Evolutionary conservation across 2,113 vertebrate species (phyloP).

Genomic region (Seriola aureovittata): DNA sequence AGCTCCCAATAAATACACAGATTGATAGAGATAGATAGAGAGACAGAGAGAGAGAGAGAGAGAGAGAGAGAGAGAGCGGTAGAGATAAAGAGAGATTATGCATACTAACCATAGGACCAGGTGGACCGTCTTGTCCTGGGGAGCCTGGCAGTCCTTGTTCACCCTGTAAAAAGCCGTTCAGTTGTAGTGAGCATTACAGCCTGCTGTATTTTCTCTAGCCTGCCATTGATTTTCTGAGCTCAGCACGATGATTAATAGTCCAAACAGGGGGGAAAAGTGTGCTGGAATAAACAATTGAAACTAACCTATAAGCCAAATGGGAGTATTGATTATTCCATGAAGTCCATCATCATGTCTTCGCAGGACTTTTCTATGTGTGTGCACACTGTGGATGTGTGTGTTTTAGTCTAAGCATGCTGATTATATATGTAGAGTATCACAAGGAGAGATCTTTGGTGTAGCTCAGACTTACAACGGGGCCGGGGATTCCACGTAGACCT

Average conservation of each 20-base stretch:
- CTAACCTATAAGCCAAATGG: conserved; percentile 70
- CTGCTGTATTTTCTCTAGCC: conserved; percentile 69
- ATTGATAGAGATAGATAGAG: not conserved
- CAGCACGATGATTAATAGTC: conserved; percentile 76
- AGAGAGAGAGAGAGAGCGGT: not conserved
- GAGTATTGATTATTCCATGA: conserved; percentile 78
- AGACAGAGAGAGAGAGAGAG: not conserved
- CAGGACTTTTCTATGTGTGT: conserved; percentile 23
- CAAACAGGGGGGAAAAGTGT: conserved; percentile 67
- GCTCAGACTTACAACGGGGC: conserved; percentile 90
- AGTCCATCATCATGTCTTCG: conserved; percentile 67
- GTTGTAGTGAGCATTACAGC: conserved; percentile 70
- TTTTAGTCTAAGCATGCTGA: not conserved
- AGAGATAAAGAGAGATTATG: not conserved
- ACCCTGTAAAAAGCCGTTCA: conserved; percentile 87
- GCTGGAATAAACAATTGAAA: conserved; percentile 77
- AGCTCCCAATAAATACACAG: conserved; percentile 8
- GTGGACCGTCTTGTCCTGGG: conserved; percentile 95
- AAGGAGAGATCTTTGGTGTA: not conserved
- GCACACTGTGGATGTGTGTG: conserved; percentile 33
- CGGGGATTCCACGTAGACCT: conserved; percentile 95
- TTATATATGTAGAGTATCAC: not conserved
- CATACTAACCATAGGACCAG: conserved; percentile 92
- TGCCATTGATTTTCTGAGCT: conserved; percentile 77
- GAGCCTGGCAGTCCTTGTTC: conserved; percentile 97